Conservation (phyloP, 2,888 invertebrate species). For the Ptilodon capucinus region DNA sequence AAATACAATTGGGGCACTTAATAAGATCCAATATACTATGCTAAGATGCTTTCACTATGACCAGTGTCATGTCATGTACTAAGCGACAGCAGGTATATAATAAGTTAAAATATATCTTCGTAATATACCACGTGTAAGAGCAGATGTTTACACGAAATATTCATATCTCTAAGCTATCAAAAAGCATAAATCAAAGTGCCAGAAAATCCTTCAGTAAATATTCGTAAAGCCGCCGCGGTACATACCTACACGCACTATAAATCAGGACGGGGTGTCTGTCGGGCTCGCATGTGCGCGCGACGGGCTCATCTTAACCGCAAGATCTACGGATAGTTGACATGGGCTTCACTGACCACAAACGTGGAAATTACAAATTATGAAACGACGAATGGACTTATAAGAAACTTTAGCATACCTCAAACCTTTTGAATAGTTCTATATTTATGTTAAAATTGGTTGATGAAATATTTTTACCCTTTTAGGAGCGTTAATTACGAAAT, state of each 20-base stretch:
- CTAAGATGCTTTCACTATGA: too few relatives aligned
- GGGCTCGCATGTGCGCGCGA: constrained; percentile 36
- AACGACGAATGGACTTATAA: neutral
- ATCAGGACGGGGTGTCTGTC: constrained; percentile 25
- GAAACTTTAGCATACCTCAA: too few relatives aligned
- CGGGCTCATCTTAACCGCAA: constrained; percentile 35
- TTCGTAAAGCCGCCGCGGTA: constrained; percentile 19
- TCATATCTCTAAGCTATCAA: constrained; percentile 15
- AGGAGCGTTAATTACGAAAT: too few relatives aligned
- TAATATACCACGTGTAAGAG: neutral
- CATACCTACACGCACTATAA: constrained; percentile 30
- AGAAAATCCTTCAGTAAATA: constrained; percentile 31
- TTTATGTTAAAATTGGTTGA: too few relatives aligned
- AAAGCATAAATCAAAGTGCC: constrained; percentile 25
- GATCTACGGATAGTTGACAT: constrained; percentile 28
- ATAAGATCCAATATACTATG: too few relatives aligned
- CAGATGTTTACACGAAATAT: constrained; percentile 7
- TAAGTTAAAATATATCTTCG: neutral
- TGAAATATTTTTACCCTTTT: too few relatives aligned
- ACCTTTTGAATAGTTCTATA: too few relatives aligned
- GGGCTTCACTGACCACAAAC: constrained; percentile 27
- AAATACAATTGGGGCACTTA: too few relatives aligned
- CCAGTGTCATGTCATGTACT: too few relatives aligned
- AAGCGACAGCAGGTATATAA: too few relatives aligned
- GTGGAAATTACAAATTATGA: neutral